Base-by-base conservation (phyloP, 2,113 vertebrate genomes). In the Thamnaconus septentrionalis region DNA sequence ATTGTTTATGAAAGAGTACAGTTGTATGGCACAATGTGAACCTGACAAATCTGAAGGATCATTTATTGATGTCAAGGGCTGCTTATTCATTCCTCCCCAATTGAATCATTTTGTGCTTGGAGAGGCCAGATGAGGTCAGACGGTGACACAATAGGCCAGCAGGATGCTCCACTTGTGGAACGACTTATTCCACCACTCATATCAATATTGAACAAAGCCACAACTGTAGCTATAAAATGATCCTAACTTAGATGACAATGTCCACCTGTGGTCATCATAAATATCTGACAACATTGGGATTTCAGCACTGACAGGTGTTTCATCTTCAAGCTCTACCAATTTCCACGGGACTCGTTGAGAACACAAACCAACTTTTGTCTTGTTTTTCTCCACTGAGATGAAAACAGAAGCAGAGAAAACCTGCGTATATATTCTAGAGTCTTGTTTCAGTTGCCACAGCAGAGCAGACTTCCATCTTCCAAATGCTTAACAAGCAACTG, bases 401-500 rank as follows among this genome's bases (percentile, higher is more conserved):
- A 76, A 84, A 78, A 69, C 71, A 79, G 75, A 61, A 80, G 73
- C 63, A 66, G 69, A 56, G 49, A 55, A 70, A 51, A 11, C 47
- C 44, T 2, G 18, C 18, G 18, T 31, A 31, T 31, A 31, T 45
- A 45, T 45, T 45, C 7, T 12, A 52, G 11, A 52, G 48, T 4
- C n/a, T 4, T 10, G 46, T 79, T 77, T 75, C 61, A 79, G 56
- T 41, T 45, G 69, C 54, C 58, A 56, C 70, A 64, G n/a, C 12
- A 56, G 77, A 7, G 72, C 57, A 44, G 5, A 76, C 18, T 57
- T 73, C 47, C 60, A 66, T 67, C 68, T 72, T 76, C 67, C 18
- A 75, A 74, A 63, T 4, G 9, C 67, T 81, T 80, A 79, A 82
- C 65, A 83, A 81, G 74, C 73, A 82, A 77, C 79, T 73, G 79